Conservation (phyloP, 2,797 vertebrate species). For the Sebastes goodei region DNA sequence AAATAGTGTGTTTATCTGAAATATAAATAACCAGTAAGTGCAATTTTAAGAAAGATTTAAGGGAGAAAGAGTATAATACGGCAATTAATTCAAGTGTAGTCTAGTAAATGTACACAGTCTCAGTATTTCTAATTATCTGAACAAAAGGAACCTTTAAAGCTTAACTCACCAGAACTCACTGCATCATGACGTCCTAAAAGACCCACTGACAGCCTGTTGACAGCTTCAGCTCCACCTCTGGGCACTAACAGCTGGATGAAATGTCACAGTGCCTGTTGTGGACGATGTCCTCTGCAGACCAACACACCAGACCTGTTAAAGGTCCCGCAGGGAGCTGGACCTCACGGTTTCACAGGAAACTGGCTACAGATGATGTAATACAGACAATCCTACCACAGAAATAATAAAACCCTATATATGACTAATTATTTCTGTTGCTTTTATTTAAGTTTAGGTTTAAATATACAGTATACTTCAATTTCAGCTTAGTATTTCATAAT, state of each 20-base stretch:
- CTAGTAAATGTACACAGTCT: not conserved
- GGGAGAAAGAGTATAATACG: not conserved
- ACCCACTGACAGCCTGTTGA: not conserved
- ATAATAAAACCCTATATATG: not conserved
- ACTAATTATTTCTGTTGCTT: not conserved
- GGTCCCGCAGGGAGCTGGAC: not conserved
- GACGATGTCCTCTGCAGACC: not conserved
- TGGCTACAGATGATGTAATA: not conserved
- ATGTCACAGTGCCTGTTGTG: not conserved
- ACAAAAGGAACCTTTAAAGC: not conserved
- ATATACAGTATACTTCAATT: not conserved
- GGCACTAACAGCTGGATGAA: not conserved
- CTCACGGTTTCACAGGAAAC: not conserved
- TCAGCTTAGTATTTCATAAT: not conserved
- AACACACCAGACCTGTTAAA: not conserved
- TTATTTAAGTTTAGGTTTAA: not conserved
- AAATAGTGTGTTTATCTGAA: not conserved
- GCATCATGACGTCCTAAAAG: not conserved
- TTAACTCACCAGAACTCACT: not conserved
- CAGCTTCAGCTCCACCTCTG: not conserved
- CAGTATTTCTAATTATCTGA: not conserved
- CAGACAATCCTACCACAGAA: not conserved
- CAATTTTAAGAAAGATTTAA: not conserved
- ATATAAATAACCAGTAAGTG: not conserved
- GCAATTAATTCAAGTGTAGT: not conserved